These are phyloP conservation scores for Furcifer pardalis DNA, from an alignment of 2,797 vertebrate species.

Conservation along the genomic window DNA sequence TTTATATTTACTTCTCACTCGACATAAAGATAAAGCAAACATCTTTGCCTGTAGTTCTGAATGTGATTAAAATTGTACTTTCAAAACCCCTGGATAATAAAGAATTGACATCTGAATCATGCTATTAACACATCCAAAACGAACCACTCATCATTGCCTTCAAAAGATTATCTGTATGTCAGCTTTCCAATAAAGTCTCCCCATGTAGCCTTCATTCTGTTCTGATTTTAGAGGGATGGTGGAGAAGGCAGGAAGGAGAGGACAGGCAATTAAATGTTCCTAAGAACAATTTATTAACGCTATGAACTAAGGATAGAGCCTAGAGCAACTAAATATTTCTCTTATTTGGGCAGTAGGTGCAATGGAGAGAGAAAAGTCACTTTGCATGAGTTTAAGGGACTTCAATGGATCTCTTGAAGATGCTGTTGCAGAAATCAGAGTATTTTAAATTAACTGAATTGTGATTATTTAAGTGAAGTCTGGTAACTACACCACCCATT, in stretches of 20 bases:
- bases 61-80: constrained; percentile 2
- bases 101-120: constrained; percentile 12
- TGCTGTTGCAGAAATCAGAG: neutral
- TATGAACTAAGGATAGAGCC: neutral
- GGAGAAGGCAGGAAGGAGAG: neutral
- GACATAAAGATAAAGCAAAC: constrained; percentile 32
- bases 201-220: neutral
- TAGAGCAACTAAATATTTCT: neutral
- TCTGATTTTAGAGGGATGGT: neutral
- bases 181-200: neutral
- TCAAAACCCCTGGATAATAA: neutral
- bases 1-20: constrained; percentile 40
- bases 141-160: neutral
- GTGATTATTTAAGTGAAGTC: neutral
- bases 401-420: neutral
- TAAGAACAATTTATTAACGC: neutral
- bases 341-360: neutral
- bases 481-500: neutral
- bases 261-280: neutral
- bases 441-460: neutral
- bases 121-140: neutral
- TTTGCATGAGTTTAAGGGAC: neutral
- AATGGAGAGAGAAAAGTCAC: neutral
- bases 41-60: neutral
- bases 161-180: neutral